phyloP scores from a whole-genome alignment of 2,888 invertebrate species.

The Cheilosia grossa region DNA sequence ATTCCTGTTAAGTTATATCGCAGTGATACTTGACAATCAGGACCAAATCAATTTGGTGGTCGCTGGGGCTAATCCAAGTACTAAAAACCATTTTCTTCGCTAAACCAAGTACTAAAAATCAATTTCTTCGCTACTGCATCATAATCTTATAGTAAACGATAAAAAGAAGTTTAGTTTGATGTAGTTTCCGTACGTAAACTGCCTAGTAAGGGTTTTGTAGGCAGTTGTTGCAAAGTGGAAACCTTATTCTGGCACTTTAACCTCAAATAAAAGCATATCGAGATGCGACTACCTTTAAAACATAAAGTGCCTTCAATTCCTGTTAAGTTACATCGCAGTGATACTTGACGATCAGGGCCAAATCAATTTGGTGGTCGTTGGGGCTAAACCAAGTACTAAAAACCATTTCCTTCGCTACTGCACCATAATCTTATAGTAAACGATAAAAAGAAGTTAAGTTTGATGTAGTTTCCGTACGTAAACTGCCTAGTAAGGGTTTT shows the following conservation, averaged over 20 bases:
- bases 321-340: background rate
- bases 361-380: background rate
- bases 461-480: constrained; percentile 40
- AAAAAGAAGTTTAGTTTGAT: background rate
- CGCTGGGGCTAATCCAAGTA: no score
- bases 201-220: constrained; percentile 48
- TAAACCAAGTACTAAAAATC: no score
- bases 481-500: constrained; percentile 42
- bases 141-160: no score
- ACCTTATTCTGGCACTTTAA: constrained; percentile 22
- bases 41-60: no score
- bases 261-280: background rate
- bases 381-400: background rate
- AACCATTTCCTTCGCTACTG: no score
- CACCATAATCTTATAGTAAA: background rate
- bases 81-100: no score
- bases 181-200: constrained; percentile 51
- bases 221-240: constrained; percentile 56
- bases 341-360: no score
- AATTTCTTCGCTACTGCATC: no score
- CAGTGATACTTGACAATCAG: background rate
- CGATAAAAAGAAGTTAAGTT: background rate
- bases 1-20: no score
- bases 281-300: background rate
- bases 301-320: background rate